Evolutionary conservation across 2,113 vertebrate genomes (phyloP), one percentile per base, ranked within the genome.

Genomic region (Galbula dea): DNA sequence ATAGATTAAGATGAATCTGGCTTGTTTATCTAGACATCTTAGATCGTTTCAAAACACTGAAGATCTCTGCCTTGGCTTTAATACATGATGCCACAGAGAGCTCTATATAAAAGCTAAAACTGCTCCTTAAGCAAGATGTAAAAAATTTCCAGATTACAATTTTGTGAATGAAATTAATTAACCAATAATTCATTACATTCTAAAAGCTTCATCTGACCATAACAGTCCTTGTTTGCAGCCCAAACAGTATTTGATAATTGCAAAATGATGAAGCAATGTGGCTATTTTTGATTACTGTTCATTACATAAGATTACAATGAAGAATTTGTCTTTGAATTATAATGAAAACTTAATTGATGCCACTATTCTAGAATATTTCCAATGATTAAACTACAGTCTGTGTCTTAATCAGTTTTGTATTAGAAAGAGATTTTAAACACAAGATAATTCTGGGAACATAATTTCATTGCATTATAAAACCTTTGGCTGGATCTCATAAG

Each of bases 151-250:
- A 79, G 69, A 88, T 89, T 88, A 89, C 15, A 54, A 36, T 83
- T 91, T 92, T 71, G 85, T 89, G 75, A 94, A 92, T 91, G 92
- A 95, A 92, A 95, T 88, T 90, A 91, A 95, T 93, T 88, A 92
- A 89, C 15, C 59, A 95, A 96, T 55, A 94, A 92, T 87, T 96
- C 51, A 88, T 80, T 91, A 85, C 48, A 88, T 80, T 94, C 68
- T 92, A 86, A 94, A 94, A 94, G 59, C 75, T 80, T 95, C 58
- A 74, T 88, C 48, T 80, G 55, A 89, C 78, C 72, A 71, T 48
- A 93, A 92, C 62, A 89, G 79, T 76, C 46, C 82, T 71, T 94
- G 63, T 93, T 89, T 91, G 74, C 59, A 89, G 51, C 55, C 84
- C 79, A 93, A 94, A 93, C n/a, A 89, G 63, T 75, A 67, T 80